Conservation (phyloP, 1,140 invertebrate species). For the Periplaneta americana region DNA sequence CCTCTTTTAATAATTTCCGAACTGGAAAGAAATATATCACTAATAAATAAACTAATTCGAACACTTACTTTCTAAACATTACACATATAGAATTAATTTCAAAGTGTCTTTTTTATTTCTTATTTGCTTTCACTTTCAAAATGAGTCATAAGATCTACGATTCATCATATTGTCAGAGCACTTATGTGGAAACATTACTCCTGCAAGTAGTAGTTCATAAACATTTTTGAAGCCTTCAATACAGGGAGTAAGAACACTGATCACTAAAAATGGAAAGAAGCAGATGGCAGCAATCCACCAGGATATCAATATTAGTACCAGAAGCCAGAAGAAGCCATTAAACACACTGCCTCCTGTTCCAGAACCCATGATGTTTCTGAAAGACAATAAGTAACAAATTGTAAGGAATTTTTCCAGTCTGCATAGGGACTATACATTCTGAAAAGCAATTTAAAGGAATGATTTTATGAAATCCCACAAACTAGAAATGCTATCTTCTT, state of each 20-base stretch:
- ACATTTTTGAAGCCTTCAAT: conserved; percentile 34
- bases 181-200: conserved; percentile 36
- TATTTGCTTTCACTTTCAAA: background rate
- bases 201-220: conserved; percentile 34
- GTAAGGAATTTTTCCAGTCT: no score
- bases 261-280: conserved; percentile 42
- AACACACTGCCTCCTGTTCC: conserved; percentile 12
- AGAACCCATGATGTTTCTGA: background rate
- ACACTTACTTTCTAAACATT: no score
- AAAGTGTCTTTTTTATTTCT: background rate
- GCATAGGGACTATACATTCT: no score
- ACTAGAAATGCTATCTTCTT: no score
- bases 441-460: no score
- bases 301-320: conserved; percentile 42
- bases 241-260: conserved; percentile 47
- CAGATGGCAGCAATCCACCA: conserved; percentile 45
- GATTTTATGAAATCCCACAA: no score
- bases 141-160: conserved; percentile 28
- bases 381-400: background rate
- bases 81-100: background rate
- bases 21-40: no score
- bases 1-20: no score
- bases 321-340: conserved; percentile 42
- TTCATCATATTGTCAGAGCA: conserved; percentile 37
- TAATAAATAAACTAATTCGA: no score